phyloP scores from a whole-genome alignment of 2,888 invertebrate genomes.

The Apodemia zela region DNA sequence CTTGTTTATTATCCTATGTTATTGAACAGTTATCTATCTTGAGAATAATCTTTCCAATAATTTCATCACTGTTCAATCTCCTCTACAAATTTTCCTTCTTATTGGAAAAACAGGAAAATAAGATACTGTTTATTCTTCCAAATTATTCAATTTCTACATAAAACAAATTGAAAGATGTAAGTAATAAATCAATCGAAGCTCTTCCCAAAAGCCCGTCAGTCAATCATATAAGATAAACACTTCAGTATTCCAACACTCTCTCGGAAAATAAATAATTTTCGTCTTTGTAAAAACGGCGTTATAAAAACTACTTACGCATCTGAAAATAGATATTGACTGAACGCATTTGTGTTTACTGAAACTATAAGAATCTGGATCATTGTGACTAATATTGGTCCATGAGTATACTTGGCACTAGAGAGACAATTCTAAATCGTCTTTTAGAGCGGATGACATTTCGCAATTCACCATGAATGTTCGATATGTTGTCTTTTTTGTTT shows the following conservation, averaged over 20 bases:
- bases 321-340: conserved; percentile 12
- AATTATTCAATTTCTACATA: conserved; percentile 1
- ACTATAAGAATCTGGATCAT: conserved; percentile 8
- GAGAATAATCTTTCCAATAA: too few species aligned
- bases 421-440: not conserved
- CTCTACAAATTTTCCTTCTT: not conserved
- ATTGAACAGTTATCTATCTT: too few species aligned
- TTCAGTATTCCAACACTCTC: conserved; percentile 1
- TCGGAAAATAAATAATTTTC: conserved; percentile 12
- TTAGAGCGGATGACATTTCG: not conserved
- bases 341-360: not conserved
- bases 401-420: conserved; percentile 9
- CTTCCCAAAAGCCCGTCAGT: conserved; percentile 7
- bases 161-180: not conserved
- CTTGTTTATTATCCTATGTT: too few species aligned
- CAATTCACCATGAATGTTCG: not conserved
- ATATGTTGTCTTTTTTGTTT: not conserved
- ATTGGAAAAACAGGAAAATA: not conserved
- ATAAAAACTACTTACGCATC: conserved; percentile 9
- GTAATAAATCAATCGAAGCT: conserved; percentile 13
- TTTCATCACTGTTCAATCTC: too few species aligned
- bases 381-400: not conserved
- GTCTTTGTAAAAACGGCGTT: not conserved
- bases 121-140: not conserved
- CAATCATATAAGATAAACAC: conserved; percentile 9